A percentile compares a stretch with the other conserved stretches of the same genome.
Evolutionary conservation across 2,797 vertebrate genomes (phyloP).

Genomic region (Sphenodon punctatus): DNA sequence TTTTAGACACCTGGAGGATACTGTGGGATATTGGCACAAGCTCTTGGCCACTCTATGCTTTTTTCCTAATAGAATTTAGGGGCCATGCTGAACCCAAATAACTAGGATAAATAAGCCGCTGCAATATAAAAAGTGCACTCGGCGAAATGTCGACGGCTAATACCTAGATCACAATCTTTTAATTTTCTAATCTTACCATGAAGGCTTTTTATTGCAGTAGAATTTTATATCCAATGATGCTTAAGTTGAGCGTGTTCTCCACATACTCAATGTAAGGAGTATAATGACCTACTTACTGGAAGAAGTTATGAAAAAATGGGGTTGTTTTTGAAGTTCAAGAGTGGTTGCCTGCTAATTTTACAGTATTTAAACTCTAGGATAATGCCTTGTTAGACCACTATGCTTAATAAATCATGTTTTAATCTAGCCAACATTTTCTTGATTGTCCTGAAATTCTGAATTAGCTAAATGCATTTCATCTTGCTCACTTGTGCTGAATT

Average conservation of each 20-base stretch:
- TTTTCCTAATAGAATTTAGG: neutral
- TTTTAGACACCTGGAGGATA: neutral
- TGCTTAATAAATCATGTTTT: conserved; percentile 63
- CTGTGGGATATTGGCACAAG: conserved; percentile 9
- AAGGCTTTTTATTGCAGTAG: neutral
- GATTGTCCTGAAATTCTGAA: conserved; percentile 52
- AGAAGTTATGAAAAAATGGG: neutral
- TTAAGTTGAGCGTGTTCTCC: neutral
- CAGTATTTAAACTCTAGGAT: conserved; percentile 37
- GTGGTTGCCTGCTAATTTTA: conserved; percentile 17
- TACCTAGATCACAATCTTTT: neutral
- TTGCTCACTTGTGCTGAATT: conserved; percentile 44
- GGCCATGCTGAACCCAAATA: neutral
- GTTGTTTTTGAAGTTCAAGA: conserved; percentile 49
- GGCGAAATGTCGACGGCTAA: too few species aligned
- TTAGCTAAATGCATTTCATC: conserved; percentile 45
- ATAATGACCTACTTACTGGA: neutral
- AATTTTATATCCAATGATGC: neutral
- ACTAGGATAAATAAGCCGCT: neutral
- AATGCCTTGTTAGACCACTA: conserved; percentile 41
- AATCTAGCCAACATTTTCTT: conserved; percentile 40
- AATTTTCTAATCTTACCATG: neutral
- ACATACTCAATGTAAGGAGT: neutral
- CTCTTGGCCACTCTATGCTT: neutral
- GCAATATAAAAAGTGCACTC: neutral